phyloP scores from a whole-genome alignment of 2,113 vertebrate species.

The Salvelinus sp. region DNA sequence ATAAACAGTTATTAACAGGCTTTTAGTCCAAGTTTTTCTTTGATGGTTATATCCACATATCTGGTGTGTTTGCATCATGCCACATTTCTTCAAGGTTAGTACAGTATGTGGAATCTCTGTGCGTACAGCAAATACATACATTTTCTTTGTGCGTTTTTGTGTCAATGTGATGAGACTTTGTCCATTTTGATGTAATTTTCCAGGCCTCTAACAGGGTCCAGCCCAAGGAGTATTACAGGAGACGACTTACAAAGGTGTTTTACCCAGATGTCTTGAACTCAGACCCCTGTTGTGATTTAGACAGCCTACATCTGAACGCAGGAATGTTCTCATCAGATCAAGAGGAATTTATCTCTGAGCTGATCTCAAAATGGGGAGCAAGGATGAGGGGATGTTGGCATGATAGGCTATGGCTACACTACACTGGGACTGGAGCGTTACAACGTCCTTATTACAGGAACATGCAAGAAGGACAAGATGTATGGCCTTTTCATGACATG shows the following conservation, averaged over 20 bases:
- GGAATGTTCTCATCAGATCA: conserved; percentile 51
- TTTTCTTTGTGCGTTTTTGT: not conserved
- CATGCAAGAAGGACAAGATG: not conserved
- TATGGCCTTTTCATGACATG: conserved; percentile 18
- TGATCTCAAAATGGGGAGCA: conserved; percentile 21
- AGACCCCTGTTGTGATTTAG: conserved; percentile 49
- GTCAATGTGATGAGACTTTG: conserved; percentile 47
- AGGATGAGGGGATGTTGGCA: conserved; percentile 23
- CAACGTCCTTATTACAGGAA: not conserved
- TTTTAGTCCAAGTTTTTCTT: too few species aligned
- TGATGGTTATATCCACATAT: too few species aligned
- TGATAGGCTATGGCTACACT: conserved; percentile 8
- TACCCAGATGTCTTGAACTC: conserved; percentile 49
- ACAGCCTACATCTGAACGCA: conserved; percentile 49
- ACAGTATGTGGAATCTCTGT: too few species aligned
- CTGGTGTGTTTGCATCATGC: too few species aligned
- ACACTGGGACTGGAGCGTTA: conserved; percentile 4
- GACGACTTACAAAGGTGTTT: conserved; percentile 50
- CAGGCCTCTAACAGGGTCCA: conserved; percentile 30
- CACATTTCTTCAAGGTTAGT: too few species aligned
- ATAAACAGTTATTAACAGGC: too few species aligned
- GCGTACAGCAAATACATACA: not conserved
- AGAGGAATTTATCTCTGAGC: conserved; percentile 48
- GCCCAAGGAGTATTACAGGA: conserved; percentile 31
- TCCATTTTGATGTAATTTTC: conserved; percentile 47